phyloP scores from a whole-genome alignment of 2,113 vertebrate species.

The Poecilia latipinna region DNA sequence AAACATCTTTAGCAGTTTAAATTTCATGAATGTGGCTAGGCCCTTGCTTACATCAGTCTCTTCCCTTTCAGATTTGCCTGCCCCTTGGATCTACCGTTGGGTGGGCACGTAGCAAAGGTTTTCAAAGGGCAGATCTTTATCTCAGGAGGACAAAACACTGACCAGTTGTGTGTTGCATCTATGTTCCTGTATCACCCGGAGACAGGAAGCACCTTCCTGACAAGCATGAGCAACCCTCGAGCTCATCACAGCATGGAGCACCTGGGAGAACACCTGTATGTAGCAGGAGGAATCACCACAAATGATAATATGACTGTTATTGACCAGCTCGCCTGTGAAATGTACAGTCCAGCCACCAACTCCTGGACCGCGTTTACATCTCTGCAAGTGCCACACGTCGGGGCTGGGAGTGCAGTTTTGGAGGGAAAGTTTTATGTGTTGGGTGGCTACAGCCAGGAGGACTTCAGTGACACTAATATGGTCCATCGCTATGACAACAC shows the following conservation, averaged over 20 bases:
- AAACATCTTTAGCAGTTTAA: too few relatives aligned
- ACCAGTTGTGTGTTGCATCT: conserved; percentile 57
- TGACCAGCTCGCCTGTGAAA: conserved; percentile 73
- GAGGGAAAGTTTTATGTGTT: conserved; percentile 80
- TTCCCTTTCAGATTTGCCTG: conserved; percentile 60
- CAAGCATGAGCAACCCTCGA: conserved; percentile 69
- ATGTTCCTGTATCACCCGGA: conserved; percentile 76
- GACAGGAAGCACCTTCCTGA: conserved; percentile 67
- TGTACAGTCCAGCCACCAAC: conserved; percentile 62
- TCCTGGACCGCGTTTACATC: conserved; percentile 65
- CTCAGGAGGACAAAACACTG: conserved; percentile 72
- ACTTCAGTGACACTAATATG: conserved; percentile 65
- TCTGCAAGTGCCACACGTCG: conserved; percentile 72
- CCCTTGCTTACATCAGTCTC: not conserved
- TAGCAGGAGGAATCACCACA: conserved; percentile 74
- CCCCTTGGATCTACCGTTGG: conserved; percentile 66
- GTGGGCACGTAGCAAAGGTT: conserved; percentile 67
- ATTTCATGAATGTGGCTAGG: too few relatives aligned
- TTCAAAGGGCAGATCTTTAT: conserved; percentile 70
- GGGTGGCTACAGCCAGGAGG: conserved; percentile 78
- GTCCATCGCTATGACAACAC: conserved; percentile 74
- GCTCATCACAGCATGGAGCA: conserved; percentile 80
- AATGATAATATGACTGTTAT: not conserved
- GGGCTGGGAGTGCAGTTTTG: conserved; percentile 73
- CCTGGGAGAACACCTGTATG: conserved; percentile 66